These are phyloP conservation scores for Passerina amoena DNA, from an alignment of 2,113 vertebrate species.

Conservation along the genomic window DNA sequence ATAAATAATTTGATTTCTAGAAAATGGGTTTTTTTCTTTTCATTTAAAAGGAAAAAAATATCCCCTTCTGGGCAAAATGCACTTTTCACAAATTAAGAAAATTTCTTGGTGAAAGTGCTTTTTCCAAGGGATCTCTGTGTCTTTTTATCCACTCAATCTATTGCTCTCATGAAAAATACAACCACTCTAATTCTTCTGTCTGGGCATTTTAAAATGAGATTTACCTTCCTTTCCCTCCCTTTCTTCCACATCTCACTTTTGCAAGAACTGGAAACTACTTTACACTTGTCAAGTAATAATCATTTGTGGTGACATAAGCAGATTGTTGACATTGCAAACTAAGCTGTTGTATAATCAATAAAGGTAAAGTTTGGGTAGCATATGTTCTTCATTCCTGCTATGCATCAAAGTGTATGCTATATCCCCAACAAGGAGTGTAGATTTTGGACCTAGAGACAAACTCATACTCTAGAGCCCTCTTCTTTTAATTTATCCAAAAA, in stretches of 20 bases:
- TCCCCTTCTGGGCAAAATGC: background rate
- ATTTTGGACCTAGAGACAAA: background rate
- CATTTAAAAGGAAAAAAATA: background rate
- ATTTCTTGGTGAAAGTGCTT: background rate
- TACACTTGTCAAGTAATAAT: background rate
- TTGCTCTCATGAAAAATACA: background rate
- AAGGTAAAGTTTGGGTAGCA: accelerated
- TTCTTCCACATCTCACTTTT: background rate
- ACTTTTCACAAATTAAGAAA: background rate
- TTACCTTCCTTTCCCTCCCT: background rate
- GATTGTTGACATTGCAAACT: background rate
- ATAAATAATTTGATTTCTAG: constrained; percentile 17
- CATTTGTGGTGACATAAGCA: background rate
- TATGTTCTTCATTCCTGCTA: background rate
- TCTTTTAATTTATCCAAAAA: background rate
- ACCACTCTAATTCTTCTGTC: background rate
- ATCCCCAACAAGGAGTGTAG: background rate
- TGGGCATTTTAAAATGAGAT: background rate
- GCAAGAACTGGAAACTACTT: background rate
- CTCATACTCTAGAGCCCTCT: background rate
- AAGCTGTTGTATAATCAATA: background rate
- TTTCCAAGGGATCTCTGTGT: background rate
- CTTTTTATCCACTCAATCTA: background rate
- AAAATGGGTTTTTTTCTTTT: background rate
- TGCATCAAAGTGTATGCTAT: background rate